Conservation (phyloP, 2,113 vertebrate species). For the Ibidorhyncha struthersii region DNA sequence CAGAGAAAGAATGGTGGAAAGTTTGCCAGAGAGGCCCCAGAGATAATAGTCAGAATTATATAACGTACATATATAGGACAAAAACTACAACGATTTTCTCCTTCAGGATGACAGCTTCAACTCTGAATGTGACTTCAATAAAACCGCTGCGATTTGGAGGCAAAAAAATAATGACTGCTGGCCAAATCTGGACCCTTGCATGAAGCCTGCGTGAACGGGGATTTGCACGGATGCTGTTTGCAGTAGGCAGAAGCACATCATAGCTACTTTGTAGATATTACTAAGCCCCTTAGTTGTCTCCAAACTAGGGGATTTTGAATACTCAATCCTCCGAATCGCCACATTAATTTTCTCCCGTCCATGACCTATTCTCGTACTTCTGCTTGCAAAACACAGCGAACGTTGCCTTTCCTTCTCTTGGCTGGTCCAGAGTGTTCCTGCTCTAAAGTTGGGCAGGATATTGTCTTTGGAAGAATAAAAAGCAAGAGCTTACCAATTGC, state of each 20-base stretch:
- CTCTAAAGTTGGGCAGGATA: not conserved
- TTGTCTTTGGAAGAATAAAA: not conserved
- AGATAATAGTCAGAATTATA: conserved; percentile 30
- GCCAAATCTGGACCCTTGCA: not conserved
- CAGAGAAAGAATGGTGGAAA: conserved; percentile 35
- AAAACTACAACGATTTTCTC: not conserved
- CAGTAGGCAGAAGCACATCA: not conserved
- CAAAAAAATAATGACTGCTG: not conserved
- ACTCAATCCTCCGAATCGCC: not conserved
- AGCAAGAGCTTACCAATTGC: fast-evolving
- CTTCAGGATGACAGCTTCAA: not conserved
- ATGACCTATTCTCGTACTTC: not conserved
- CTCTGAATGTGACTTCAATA: not conserved
- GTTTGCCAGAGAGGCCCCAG: conserved; percentile 13
- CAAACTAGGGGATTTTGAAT: not conserved
- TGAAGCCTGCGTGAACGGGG: not conserved
- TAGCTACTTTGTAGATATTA: not conserved
- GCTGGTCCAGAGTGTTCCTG: not conserved
- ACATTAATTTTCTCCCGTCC: not conserved
- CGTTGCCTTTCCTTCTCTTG: fast-evolving
- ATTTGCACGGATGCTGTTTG: not conserved
- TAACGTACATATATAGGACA: not conserved
- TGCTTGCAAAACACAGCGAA: fast-evolving
- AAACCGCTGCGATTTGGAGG: not conserved
- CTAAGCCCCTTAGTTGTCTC: conserved; percentile 16